Base-by-base conservation (phyloP, 2,113 vertebrate species). In the Cyanoliseus patagonus region DNA sequence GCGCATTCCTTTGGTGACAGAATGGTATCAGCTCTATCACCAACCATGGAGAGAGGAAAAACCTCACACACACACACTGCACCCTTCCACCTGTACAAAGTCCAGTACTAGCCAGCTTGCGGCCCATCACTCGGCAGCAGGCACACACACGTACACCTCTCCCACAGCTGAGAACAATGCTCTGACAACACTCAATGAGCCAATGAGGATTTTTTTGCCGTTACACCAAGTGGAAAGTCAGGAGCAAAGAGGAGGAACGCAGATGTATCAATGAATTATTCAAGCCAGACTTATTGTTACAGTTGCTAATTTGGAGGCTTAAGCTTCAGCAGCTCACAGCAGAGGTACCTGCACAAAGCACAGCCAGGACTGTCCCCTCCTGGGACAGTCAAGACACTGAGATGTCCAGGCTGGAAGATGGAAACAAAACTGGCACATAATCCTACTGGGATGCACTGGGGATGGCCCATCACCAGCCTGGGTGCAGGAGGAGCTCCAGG, bases 241-340 rank as follows among this genome's bases (percentile, higher is more conserved):
- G 83, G 69, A 84, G 83, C 52, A n/a, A 76, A 5, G 27, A 78
- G 59, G 20, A 95, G 62, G 44, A 94, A 74, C 53, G 44, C 15
- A 88, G 66, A 64, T 55, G 82, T 81, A 88, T 35, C 79, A 35
- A 82, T 73, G 44, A 91, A 95, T 94, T 81, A 84, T 90, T 92
- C 86, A 93, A 72, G 47, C 41, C 80, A 88, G 69, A 81, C 33
- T 92, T 67, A 39, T 30, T 28, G 1, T 73, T 75, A 44, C n/a
- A 57, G 82, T 59, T 47, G 57, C 41, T 77, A 37, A 84, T 74
- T 67, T 51, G 59, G 55, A 88, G 49, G 31, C 33, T 91, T 55
- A 67, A 86, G 52, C 73, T 86, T 18, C 57, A 46, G 74, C 52
- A 51, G 77, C 37, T 92, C 47, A 44, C 0, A 1, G 46, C 55